A percentile compares a stretch with the other conserved stretches of the same genome.
Conservation (phyloP, 1,140 invertebrate genomes). For the Caenorhabditis remanei region DNA sequence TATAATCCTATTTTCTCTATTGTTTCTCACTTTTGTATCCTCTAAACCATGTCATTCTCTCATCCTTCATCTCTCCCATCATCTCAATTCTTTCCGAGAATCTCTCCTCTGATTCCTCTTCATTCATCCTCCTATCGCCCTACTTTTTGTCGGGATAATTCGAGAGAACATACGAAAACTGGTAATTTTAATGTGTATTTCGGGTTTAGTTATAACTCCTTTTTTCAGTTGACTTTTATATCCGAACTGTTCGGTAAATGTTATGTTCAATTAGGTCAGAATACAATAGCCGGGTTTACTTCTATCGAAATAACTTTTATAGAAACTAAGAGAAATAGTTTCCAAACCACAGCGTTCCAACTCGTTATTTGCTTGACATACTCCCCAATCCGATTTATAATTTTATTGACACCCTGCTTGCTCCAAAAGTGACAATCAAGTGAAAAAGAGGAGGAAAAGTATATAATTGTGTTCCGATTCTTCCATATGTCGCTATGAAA, state of each 20-base stretch:
- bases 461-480: constrained; percentile 29
- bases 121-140: neutral
- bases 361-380: neutral
- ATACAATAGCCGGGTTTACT: too few relatives aligned
- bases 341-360: neutral
- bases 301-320: too few relatives aligned
- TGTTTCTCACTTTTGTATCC: constrained; percentile 4
- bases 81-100: neutral
- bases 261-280: neutral
- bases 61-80: constrained; percentile 9
- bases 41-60: constrained; percentile 26
- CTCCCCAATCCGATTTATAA: neutral
- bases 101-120: neutral
- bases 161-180: constrained; percentile 33
- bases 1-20: neutral
- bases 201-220: neutral
- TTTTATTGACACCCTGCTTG: constrained; percentile 37
- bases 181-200: constrained; percentile 47
- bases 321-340: neutral
- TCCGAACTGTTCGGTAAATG: neutral
- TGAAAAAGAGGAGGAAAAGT: constrained; percentile 11
- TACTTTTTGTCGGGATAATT: neutral
- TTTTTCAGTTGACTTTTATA: neutral
- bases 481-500: constrained; percentile 48
- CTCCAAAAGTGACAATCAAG: constrained; percentile 22